Evolutionary conservation across 1,140 invertebrate species (phyloP), one percentile per base, ranked within the genome.

Genomic region (Armadillidium nasatum): DNA sequence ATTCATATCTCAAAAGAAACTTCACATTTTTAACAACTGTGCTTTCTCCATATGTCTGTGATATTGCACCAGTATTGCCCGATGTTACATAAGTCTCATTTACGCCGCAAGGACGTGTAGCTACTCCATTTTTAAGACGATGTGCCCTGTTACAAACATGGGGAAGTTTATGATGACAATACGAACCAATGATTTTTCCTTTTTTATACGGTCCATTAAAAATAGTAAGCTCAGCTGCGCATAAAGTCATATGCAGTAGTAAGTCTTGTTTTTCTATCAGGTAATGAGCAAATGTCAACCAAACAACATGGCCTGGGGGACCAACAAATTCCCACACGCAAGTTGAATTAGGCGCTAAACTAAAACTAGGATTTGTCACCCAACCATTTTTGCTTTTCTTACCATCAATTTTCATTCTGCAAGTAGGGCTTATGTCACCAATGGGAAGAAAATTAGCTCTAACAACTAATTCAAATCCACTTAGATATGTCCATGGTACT

Each of bases 391-490:
- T 85, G 76, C 88, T 87, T 73, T 88, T 78, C 11, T 79, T 79
- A 78, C 82, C 81, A 69, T 82, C 74, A 44, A 83, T 74, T 74
- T 81, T 81, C 81, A 83, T 69, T 15, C 70, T 73, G 45, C 80
- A 81, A 19, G 71, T 76, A 83, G 92, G 91, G 86, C 92, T 90
- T 79, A 94, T 92, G 87, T 94, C 91, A 0, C 60, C 54, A 71
- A 70, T 68, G 21, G 77, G 73, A 15, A 80, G 89, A 89, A 93
- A 83, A 72, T 81, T 85, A 83, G 93, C 91, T 86, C 91, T 89
- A 79, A 94, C 92, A 87, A 94, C 91, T 46, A 95, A 85, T 82
- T 95, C 93, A 84, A 94, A 95, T 71, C 93, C 93, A 83, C 92
- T 88, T 33, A 89, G 69, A 43, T 82, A 81, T 68, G 81, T 82